Base-by-base conservation (phyloP, 2,113 vertebrate species). In the Muntiacus reevesi region DNA sequence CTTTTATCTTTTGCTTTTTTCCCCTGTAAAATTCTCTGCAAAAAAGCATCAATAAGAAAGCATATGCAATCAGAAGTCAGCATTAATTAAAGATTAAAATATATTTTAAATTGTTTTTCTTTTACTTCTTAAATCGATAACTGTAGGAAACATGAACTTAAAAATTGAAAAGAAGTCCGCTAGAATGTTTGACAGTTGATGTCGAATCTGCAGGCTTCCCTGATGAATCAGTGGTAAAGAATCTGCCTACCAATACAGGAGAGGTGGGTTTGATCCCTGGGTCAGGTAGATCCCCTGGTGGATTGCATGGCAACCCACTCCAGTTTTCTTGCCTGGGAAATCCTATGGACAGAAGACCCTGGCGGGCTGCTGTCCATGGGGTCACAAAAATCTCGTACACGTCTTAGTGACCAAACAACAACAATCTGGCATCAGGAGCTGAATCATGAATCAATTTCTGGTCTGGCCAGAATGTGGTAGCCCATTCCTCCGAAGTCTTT, bases 71-170 rank as follows among this genome's bases (percentile, higher is more conserved):
- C 47, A 15, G 11, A 87, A 40, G 62, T 87, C 81, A 81, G 1
- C 64, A 96, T 89, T 76, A 87, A 84, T 94, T 96, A 97, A 94
- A 97, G 45, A 64, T 96, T 87, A 81, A 84, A 91, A 96, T 62
- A 60, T 52, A 83, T 60, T 96, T 96, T 87, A 83, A 54, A 57
- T 83, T 89, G 30, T 74, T 93, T 50, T 50, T 50, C 91, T 64
- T 96, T 97, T 9, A 88, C 11, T 88, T 87, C 62, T 92, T 84
- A 54, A 54, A 85, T 81, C 23, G 43, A 91, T 25, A 82, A 85
- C 40, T 55, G 10, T 88, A 71, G 87, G 30, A 5, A 86, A 86
- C 30, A 27, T n/a, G 43, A 93, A 94, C 54, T 43, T 2, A 94
- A 64, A 92, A 89, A 71, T 16, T 50, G 14, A 67, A 87, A 89